Conservation (phyloP, 2,113 vertebrate genomes). For the Gopherus flavomarginatus region DNA sequence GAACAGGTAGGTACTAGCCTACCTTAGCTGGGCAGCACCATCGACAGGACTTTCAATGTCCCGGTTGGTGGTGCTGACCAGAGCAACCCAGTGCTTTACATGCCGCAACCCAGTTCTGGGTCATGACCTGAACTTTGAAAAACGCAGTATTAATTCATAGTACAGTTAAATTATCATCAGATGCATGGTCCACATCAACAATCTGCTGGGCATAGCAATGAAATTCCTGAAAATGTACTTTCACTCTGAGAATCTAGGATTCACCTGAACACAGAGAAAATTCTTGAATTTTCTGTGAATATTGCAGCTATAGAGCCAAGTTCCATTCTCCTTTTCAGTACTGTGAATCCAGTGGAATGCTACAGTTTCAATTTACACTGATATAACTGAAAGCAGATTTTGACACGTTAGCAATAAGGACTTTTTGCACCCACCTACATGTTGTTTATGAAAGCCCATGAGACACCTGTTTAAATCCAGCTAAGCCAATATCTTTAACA, state of each 20-base stretch:
- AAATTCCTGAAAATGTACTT: not conserved
- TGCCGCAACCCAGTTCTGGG: too few relatives aligned
- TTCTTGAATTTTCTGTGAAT: not conserved
- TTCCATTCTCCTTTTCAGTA: rapidly evolving
- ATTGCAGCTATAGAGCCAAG: not conserved
- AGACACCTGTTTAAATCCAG: not conserved
- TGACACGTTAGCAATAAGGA: rapidly evolving
- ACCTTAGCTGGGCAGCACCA: too few relatives aligned
- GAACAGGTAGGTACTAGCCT: too few relatives aligned
- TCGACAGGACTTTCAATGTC: too few relatives aligned
- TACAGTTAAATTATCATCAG: not conserved
- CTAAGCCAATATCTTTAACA: not conserved
- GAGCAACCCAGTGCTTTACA: too few relatives aligned
- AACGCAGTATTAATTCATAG: not conserved
- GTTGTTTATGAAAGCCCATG: not conserved
- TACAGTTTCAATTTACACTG: not conserved
- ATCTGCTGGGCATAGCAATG: not conserved
- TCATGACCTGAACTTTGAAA: too few relatives aligned
- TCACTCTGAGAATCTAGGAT: not conserved
- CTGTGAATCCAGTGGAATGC: rapidly evolving
- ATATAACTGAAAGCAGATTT: not conserved
- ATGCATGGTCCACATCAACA: not conserved
- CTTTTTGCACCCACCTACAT: not conserved
- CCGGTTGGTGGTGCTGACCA: too few relatives aligned
- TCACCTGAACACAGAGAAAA: not conserved